Evolutionary conservation across 2,113 vertebrate species (phyloP).

Genomic region (Oreocharis arfaki): DNA sequence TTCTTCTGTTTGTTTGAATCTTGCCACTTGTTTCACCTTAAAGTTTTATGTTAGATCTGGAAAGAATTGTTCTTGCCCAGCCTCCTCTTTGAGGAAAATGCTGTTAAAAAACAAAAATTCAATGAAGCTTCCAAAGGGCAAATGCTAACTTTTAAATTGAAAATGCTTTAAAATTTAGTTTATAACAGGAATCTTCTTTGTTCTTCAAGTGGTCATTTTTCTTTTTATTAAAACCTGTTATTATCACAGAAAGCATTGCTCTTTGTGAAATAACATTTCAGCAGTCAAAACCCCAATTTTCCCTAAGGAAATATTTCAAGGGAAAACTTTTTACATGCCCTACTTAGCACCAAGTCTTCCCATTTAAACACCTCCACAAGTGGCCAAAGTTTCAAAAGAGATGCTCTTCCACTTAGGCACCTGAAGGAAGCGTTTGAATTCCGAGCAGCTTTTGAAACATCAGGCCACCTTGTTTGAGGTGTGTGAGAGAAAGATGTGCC

Average conservation of each 20-base stretch:
- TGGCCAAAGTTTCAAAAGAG: slow-evolving; percentile 64
- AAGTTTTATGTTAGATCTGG: slow-evolving; percentile 8
- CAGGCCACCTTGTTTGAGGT: slow-evolving; percentile 61
- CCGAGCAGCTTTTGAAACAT: slow-evolving; percentile 59
- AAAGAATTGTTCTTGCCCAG: slow-evolving; percentile 22
- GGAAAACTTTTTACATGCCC: slow-evolving; percentile 46
- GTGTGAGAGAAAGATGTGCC: slow-evolving; percentile 12
- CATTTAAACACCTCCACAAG: slow-evolving; percentile 56
- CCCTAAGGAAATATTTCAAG: slow-evolving; percentile 53
- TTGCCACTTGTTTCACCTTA: slow-evolving; percentile 33
- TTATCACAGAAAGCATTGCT: slow-evolving; percentile 25
- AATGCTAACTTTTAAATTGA: slow-evolving; percentile 46
- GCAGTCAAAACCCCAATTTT: slow-evolving; percentile 47
- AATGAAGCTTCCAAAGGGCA: slow-evolving; percentile 38
- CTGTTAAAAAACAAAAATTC: slow-evolving; percentile 52
- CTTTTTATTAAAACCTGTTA: slow-evolving; percentile 40
- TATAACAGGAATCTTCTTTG: slow-evolving; percentile 24
- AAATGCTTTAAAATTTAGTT: slow-evolving; percentile 52
- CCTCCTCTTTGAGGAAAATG: slow-evolving; percentile 35
- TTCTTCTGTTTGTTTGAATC: slow-evolving; percentile 42
- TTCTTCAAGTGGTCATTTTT: slow-evolving; percentile 52
- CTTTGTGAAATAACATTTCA: slow-evolving; percentile 36
- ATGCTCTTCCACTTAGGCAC: slow-evolving; percentile 41
- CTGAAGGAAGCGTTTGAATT: slow-evolving; percentile 46
- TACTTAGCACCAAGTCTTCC: slow-evolving; percentile 42